Percentiles rank a stretch among this genome's conserved stretches.
These are phyloP conservation scores for Strongylocentrotus purpuratus DNA, from an alignment of 35 echinoderm and acorn worm species.

Conservation along the genomic window DNA sequence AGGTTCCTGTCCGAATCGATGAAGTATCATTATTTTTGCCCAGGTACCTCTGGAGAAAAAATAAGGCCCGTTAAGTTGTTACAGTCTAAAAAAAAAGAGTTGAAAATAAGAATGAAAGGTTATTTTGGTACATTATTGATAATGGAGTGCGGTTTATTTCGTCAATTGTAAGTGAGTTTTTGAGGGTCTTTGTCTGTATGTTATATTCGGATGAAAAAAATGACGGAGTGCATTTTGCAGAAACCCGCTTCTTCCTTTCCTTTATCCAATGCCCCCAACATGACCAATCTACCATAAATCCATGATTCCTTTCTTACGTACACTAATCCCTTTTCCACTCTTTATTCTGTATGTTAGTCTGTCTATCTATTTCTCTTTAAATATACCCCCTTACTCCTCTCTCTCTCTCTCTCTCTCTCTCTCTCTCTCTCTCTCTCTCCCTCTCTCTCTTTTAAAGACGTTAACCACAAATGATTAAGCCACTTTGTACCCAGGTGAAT, in stretches of 20 bases:
- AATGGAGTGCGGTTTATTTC: neutral
- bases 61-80: too few relatives aligned
- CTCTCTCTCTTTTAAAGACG: neutral
- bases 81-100: too few relatives aligned
- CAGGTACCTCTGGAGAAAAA: too few relatives aligned
- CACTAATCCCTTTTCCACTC: neutral
- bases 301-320: neutral
- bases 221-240: too few relatives aligned
- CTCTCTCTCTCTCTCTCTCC: neutral
- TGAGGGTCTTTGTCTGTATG: neutral
- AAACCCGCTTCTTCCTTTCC: too few relatives aligned
- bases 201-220: too few relatives aligned
- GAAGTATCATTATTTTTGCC: neutral
- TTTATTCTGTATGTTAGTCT: neutral
- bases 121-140: neutral
- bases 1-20: neutral
- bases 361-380: neutral
- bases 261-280: too few relatives aligned
- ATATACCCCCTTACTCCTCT: neutral
- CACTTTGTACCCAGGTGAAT: too few relatives aligned
- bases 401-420: neutral
- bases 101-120: neutral
- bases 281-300: too few relatives aligned
- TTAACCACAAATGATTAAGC: too few relatives aligned
- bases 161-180: neutral